These are phyloP conservation scores for Yponomeuta plumbellus DNA, from an alignment of 2,888 invertebrate genomes.

Conservation along the genomic window DNA sequence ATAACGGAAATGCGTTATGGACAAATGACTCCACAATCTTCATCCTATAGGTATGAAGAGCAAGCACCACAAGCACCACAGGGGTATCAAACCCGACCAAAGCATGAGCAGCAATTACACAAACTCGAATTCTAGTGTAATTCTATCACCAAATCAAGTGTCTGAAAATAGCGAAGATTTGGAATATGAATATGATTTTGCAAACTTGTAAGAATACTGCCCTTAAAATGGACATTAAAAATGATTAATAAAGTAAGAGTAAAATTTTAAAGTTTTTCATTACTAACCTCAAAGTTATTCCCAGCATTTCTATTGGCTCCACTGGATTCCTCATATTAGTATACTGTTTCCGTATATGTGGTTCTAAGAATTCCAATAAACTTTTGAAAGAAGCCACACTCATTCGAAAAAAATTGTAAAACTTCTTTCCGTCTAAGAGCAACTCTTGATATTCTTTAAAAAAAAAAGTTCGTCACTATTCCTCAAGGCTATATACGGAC, in stretches of 20 bases:
- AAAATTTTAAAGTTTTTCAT: constrained; percentile 21
- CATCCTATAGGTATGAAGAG: constrained; percentile 24
- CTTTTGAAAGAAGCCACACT: constrained; percentile 28
- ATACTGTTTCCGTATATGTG: constrained; percentile 32
- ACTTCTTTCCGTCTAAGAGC: too few relatives aligned
- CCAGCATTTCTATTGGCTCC: constrained; percentile 31
- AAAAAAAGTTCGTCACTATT: constrained; percentile 17
- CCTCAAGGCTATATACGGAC: constrained; percentile 10
- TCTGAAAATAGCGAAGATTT: constrained; percentile 23
- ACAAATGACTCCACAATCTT: constrained; percentile 26
- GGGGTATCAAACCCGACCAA: constrained; percentile 18
- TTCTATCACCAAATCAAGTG: too few relatives aligned
- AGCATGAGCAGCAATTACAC: constrained; percentile 25
- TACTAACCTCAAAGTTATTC: constrained; percentile 31
- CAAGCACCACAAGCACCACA: constrained; percentile 1
- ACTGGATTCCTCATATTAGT: constrained; percentile 33
- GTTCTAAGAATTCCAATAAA: constrained; percentile 31
- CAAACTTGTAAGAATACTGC: constrained; percentile 12
- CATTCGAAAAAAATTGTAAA: constrained; percentile 28
- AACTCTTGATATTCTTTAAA: constrained; percentile 28
- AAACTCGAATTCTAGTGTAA: too few relatives aligned
- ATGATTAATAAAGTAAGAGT: background rate
- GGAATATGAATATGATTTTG: constrained; percentile 20
- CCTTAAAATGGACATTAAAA: too few relatives aligned
- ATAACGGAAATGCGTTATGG: constrained; percentile 28